Base-by-base conservation (phyloP, 2,888 invertebrate species). In the Volucella inflata region DNA sequence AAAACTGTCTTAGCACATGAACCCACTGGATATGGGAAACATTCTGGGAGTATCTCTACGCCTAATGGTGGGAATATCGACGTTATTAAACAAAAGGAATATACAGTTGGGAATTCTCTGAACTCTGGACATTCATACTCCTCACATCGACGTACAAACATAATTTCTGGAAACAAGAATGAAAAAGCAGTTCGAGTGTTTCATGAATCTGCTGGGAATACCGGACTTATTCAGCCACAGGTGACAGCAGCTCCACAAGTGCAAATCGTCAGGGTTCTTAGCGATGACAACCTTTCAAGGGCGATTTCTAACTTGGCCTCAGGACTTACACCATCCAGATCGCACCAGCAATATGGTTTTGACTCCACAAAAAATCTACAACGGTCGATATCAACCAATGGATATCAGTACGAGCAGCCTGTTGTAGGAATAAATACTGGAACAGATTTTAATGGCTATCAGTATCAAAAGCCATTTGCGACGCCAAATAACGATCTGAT, bases 1-100 rank as follows among this genome's bases (percentile, higher is more conserved):
- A 82, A 82, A 1, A 55, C 77, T 11, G 65, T 82, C 0, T 65
- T 67, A 16, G 53, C 17, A 3, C 60, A 71, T 64, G 65, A 81
- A n/a, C 65, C 59, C 0, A 48, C 65, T 6, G 76, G 59, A 0
- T 38, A 71, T 21, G 70, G 53, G 9, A 12, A 55, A 11, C 38
- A 75, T 14, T 50, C 57, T 0, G 68, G 68, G 0, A 68, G 50
- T 14, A 14, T 70, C 8, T 17, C 59, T 9, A 16, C 21, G 36
- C 6, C 50, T 30, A 10, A 1, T 16, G 60, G 17, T 1, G 30
- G 36, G 8, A 11, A 53, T 36, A 10, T 75, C 2, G 36, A 67
- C 30, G 40, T 40, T n/a, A 57, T 14, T 8, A 42, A 62, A 14
- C 36, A 60, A 42, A 40, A 6, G 8, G 16, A 40, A 10, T 16